Evolutionary conservation across 1,140 invertebrate genomes (phyloP).

Genomic region (silkworm (Bombyx mori)): ASM3026992v2 NC_085116.1:9828001-9828500

Average conservation of each 20-base stretch:
- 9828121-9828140: slow-evolving; percentile 91
- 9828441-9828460: slow-evolving; percentile 82
- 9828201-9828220: slow-evolving; percentile 82
- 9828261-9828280: neutral
- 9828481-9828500: slow-evolving; percentile 75
- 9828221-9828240: slow-evolving; percentile 75
- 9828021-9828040: no score
- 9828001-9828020: no score
- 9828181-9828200: slow-evolving; percentile 81
- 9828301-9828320: neutral
- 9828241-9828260: slow-evolving; percentile 72
- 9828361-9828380: slow-evolving; percentile 69
- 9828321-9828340: neutral
- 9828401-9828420: slow-evolving; percentile 81
- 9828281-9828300: neutral
- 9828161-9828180: slow-evolving; percentile 90
- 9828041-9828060: no score
- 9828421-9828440: slow-evolving; percentile 86
- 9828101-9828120: slow-evolving; percentile 84
- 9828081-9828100: slow-evolving; percentile 5
- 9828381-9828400: slow-evolving; percentile 80
- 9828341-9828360: neutral
- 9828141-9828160: slow-evolving; percentile 90
- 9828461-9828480: slow-evolving; percentile 81
- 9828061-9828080: no score